These are phyloP conservation scores for Miltochrista miniata DNA, from an alignment of 2,888 invertebrate species.

Conservation along the genomic window DNA sequence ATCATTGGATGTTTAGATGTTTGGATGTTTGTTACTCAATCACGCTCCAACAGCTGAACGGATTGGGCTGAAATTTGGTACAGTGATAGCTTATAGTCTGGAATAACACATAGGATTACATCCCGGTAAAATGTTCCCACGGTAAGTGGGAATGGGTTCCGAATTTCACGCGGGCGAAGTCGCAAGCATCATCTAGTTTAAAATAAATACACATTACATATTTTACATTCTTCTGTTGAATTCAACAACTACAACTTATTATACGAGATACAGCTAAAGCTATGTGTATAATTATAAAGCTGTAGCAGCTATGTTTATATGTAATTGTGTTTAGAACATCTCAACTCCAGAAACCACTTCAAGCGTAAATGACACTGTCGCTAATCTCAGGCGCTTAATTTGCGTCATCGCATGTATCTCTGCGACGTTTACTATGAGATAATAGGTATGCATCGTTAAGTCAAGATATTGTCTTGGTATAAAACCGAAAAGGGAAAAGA, in stretches of 20 bases:
- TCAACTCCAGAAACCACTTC: constrained; percentile 12
- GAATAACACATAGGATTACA: no score
- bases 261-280: no score
- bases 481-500: neutral
- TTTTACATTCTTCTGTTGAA: neutral
- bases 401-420: constrained; percentile 1
- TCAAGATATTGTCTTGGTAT: neutral
- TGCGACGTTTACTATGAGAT: neutral
- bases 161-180: no score
- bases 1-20: no score
- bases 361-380: constrained; percentile 10
- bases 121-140: no score
- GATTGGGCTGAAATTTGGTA: no score
- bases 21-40: no score
- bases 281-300: neutral
- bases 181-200: no score
- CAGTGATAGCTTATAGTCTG: no score
- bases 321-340: constrained; percentile 8
- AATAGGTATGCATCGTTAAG: neutral
- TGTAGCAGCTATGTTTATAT: neutral
- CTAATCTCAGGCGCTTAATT: constrained; percentile 16
- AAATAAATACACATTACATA: no score
- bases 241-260: neutral
- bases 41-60: no score
- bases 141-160: no score